Conservation (phyloP, 1,140 invertebrate genomes). For the Diorhabda elongata region DNA sequence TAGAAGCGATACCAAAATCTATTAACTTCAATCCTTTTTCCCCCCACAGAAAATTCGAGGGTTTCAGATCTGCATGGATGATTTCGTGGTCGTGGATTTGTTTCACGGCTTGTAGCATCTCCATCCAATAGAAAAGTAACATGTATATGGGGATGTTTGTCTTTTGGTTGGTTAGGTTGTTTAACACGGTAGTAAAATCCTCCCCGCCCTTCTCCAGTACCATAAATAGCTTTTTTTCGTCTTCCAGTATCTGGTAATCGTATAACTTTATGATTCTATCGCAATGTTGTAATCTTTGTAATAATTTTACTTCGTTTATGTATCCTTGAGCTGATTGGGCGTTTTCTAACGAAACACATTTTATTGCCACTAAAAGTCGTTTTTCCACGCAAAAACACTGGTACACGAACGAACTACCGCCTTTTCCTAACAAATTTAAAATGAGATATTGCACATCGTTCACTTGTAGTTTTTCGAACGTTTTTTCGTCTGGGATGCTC, state of each 20-base stretch:
- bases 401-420: constrained; percentile 44
- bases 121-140: constrained; percentile 86
- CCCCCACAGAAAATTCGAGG: constrained; percentile 92
- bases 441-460: constrained; percentile 38
- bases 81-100: constrained; percentile 88
- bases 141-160: constrained; percentile 62
- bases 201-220: constrained; percentile 92
- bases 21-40: constrained; percentile 87
- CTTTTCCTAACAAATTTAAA: constrained; percentile 40
- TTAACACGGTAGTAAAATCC: constrained; percentile 78
- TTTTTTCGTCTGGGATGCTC: constrained; percentile 10
- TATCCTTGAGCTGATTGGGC: constrained; percentile 67
- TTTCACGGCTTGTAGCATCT: constrained; percentile 88
- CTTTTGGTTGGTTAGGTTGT: constrained; percentile 54
- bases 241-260: constrained; percentile 66
- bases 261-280: constrained; percentile 79
- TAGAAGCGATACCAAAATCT: constrained; percentile 96
- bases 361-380: constrained; percentile 37
- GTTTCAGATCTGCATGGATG: constrained; percentile 95
- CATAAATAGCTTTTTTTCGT: constrained; percentile 67
- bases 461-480: constrained; percentile 30
- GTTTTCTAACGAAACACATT: constrained; percentile 64
- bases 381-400: constrained; percentile 32
- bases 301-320: constrained; percentile 84
- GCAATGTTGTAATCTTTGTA: constrained; percentile 80